Evolutionary conservation across 2,113 vertebrate species (phyloP).

Genomic region (Poeciliopsis occidentalis): DNA sequence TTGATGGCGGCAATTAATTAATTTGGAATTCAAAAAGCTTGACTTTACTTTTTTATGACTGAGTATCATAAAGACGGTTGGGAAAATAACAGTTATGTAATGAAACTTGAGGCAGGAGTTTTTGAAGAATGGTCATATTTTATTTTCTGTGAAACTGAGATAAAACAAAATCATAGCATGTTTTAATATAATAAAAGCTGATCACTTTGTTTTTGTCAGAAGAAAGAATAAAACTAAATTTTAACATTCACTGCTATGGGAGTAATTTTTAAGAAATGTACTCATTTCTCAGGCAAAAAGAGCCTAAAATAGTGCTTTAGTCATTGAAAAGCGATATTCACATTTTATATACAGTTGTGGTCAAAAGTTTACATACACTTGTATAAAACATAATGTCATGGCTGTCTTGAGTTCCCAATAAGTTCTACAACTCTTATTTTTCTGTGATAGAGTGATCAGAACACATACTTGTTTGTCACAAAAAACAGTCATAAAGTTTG

Average conservation of each 20-base stretch:
- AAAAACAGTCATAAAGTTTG: too few relatives aligned
- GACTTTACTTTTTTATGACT: background rate
- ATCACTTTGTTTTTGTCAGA: background rate
- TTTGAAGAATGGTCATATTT: too few relatives aligned
- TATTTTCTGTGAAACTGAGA: background rate
- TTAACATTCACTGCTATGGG: background rate
- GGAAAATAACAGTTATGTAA: background rate
- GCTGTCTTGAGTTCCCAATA: too few relatives aligned
- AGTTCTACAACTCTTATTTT: too few relatives aligned
- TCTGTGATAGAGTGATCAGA: too few relatives aligned
- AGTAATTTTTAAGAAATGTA: background rate
- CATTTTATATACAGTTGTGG: background rate
- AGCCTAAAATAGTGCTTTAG: background rate
- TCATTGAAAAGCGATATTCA: background rate
- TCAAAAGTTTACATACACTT: too few relatives aligned
- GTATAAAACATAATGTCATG: too few relatives aligned
- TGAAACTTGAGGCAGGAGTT: background rate
- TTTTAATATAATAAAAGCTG: background rate
- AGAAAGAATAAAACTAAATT: background rate
- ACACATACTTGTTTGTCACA: too few relatives aligned
- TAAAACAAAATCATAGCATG: background rate
- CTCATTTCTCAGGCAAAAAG: background rate
- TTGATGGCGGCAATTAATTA: background rate
- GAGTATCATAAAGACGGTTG: background rate
- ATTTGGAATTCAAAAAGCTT: background rate